phyloP scores from a whole-genome alignment of 1,140 invertebrate genomes.

The Anoplophora glabripennis region DNA sequence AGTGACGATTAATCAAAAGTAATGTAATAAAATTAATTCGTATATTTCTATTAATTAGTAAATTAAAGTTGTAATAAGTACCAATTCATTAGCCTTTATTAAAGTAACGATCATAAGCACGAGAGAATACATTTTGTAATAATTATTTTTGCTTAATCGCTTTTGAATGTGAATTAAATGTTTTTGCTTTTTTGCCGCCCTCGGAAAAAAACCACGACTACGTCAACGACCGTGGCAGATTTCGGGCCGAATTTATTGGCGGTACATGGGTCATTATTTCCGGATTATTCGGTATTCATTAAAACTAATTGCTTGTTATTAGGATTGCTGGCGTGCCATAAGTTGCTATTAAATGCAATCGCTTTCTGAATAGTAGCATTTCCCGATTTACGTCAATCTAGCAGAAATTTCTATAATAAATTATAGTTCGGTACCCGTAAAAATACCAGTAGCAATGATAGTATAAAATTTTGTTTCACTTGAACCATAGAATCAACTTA shows the following conservation, averaged over 20 bases:
- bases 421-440: background rate
- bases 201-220: background rate
- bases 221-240: background rate
- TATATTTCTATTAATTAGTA: too few species aligned
- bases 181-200: too few species aligned
- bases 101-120: too few species aligned
- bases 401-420: background rate
- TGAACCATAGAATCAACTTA: background rate
- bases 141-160: too few species aligned
- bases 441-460: background rate
- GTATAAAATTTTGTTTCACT: background rate
- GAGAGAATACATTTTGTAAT: too few species aligned
- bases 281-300: constrained; percentile 16
- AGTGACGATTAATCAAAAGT: too few species aligned
- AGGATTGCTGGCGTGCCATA: constrained; percentile 8
- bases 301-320: constrained; percentile 16
- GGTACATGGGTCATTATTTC: constrained; percentile 14
- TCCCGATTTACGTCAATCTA: constrained; percentile 2
- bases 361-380: constrained; percentile 4
- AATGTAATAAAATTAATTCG: too few species aligned
- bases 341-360: constrained; percentile 5
- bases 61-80: too few species aligned
- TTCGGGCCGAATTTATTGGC: constrained; percentile 7
- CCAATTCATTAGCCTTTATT: too few species aligned
- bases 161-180: too few species aligned